phyloP scores from a whole-genome alignment of 1,140 invertebrate genomes.

The Mactra quadrangularis region DNA sequence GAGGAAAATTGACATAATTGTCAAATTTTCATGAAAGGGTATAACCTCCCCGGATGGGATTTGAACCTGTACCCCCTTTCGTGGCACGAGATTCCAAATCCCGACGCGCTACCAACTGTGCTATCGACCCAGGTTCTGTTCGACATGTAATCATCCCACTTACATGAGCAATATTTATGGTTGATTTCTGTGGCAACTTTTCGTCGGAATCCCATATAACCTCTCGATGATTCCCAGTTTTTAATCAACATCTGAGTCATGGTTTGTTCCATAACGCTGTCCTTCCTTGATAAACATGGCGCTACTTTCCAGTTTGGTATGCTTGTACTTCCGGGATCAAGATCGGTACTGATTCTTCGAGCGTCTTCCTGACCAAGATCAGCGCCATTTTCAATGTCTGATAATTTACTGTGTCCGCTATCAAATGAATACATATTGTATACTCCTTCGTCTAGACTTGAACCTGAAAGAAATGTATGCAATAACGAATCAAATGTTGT shows the following conservation, averaged over 20 bases:
- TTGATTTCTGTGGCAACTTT: slow-evolving; percentile 41
- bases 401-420: neutral
- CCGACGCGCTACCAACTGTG: too few relatives aligned
- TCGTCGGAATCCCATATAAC: slow-evolving; percentile 17
- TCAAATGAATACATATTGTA: slow-evolving; percentile 31
- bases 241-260: slow-evolving; percentile 45
- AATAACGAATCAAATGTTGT: too few relatives aligned
- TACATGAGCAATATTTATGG: slow-evolving; percentile 61
- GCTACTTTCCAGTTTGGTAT: neutral
- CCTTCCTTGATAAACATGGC: neutral
- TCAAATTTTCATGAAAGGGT: too few relatives aligned
- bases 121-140: too few relatives aligned
- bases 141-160: too few relatives aligned
- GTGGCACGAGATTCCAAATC: too few relatives aligned
- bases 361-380: too few relatives aligned
- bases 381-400: neutral
- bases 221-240: slow-evolving; percentile 11
- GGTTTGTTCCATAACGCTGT: slow-evolving; percentile 44
- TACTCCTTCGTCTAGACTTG: slow-evolving; percentile 32
- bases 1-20: too few relatives aligned
- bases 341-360: too few relatives aligned
- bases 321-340: neutral
- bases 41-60: too few relatives aligned
- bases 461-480: too few relatives aligned
- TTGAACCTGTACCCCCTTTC: too few relatives aligned